Evolutionary conservation across 2,888 invertebrate genomes (phyloP).

Genomic region (Ischnus inquisitorius): DNA sequence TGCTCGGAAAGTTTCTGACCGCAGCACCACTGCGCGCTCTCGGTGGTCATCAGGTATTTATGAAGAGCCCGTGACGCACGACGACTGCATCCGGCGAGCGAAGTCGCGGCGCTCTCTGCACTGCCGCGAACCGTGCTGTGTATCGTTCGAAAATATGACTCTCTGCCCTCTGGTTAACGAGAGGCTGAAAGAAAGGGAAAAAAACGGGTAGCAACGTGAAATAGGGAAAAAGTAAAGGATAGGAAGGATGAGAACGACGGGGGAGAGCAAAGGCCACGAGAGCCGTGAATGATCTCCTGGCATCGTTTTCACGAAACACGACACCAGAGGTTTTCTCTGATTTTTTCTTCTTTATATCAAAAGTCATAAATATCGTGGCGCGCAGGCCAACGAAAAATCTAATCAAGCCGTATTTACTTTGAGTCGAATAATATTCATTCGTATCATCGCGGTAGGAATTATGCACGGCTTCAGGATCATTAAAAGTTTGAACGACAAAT

Average conservation of each 20-base stretch:
- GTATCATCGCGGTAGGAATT: not conserved
- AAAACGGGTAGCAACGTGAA: constrained; percentile 40
- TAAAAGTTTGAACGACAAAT: not conserved
- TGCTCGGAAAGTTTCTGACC: constrained; percentile 70
- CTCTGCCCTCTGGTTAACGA: constrained; percentile 55
- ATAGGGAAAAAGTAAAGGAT: constrained; percentile 36
- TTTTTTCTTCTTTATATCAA: constrained; percentile 25
- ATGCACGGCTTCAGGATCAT: not conserved
- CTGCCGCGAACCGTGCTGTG: constrained; percentile 4
- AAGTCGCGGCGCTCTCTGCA: constrained; percentile 23
- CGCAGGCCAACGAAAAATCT: constrained; percentile 8
- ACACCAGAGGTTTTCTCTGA: constrained; percentile 20
- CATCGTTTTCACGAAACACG: constrained; percentile 46
- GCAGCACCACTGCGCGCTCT: constrained; percentile 70
- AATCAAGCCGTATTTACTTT: not conserved
- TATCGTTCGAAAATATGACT: constrained; percentile 61
- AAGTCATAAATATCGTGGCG: constrained; percentile 37
- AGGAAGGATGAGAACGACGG: constrained; percentile 32
- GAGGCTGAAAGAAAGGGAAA: constrained; percentile 10
- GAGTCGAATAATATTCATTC: not conserved
- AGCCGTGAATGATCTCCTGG: constrained; percentile 27
- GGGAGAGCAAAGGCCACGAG: constrained; percentile 44
- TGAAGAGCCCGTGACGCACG: constrained; percentile 72
- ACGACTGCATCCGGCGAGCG: constrained; percentile 65
- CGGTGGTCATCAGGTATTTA: constrained; percentile 78